A percentile compares a stretch with the other conserved stretches of the same genome.
phyloP scores from a whole-genome alignment of 2,113 vertebrate genomes.

The Andinoacara biseriatus region DNA sequence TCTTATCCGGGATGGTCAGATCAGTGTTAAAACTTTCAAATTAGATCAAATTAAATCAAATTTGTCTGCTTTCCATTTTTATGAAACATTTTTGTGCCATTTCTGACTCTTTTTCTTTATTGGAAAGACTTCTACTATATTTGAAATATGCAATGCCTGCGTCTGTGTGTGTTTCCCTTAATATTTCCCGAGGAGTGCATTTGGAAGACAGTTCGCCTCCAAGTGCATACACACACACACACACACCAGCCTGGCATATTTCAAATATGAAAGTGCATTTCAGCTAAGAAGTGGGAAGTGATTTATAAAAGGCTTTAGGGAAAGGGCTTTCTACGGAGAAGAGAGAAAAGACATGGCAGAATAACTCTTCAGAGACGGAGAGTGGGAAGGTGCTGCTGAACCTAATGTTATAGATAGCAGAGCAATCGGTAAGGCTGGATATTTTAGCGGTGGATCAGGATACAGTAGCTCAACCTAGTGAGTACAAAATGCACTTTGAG shows the following conservation, averaged over 20 bases:
- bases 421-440: constrained; percentile 23
- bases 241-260: constrained; percentile 39
- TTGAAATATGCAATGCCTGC: constrained; percentile 37
- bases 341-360: constrained; percentile 49
- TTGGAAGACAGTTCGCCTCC: constrained; percentile 41
- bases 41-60: background rate
- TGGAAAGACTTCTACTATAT: constrained; percentile 28
- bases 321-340: constrained; percentile 59
- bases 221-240: background rate
- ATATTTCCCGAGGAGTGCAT: constrained; percentile 43
- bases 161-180: constrained; percentile 20
- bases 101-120: constrained; percentile 12
- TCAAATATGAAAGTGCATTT: constrained; percentile 71
- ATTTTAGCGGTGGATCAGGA: constrained; percentile 27
- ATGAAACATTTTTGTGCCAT: background rate
- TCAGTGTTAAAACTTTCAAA: background rate
- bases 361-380: constrained; percentile 55
- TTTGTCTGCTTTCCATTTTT: background rate
- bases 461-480: constrained; percentile 7
- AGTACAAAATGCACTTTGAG: constrained; percentile 35
- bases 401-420: constrained; percentile 56
- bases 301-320: constrained; percentile 72
- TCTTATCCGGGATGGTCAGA: background rate
- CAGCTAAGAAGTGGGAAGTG: constrained; percentile 69
- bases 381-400: constrained; percentile 53